Evolutionary conservation across 2,888 invertebrate species (phyloP).

Genomic region (Ditula angustiorana): DNA sequence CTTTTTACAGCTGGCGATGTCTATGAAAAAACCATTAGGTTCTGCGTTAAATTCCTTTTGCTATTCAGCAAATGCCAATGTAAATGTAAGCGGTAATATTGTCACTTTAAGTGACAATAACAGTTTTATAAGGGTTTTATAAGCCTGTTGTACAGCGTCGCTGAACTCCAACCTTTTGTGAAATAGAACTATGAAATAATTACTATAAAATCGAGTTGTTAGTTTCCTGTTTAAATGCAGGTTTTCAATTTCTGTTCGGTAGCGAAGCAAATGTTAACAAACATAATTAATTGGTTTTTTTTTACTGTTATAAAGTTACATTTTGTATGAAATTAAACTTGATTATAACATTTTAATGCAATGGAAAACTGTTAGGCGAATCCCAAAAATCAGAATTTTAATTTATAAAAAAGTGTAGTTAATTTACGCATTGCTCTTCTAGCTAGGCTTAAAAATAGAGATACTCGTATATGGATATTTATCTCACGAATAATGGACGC

Average conservation of each 20-base stretch:
- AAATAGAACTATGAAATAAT: slow-evolving; percentile 6
- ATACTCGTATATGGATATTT: too few relatives aligned
- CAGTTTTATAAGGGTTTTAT: slow-evolving; percentile 22
- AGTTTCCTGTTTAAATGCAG: background rate
- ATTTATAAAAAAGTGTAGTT: too few relatives aligned
- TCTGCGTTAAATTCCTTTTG: background rate
- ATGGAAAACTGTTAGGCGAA: too few relatives aligned
- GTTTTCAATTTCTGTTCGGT: background rate
- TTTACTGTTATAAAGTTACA: background rate
- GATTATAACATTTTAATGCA: too few relatives aligned
- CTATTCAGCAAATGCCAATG: slow-evolving; percentile 15
- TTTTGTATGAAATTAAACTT: too few relatives aligned
- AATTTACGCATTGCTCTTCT: too few relatives aligned
- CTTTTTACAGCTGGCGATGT: background rate
- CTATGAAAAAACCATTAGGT: slow-evolving; percentile 2
- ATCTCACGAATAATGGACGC: too few relatives aligned
- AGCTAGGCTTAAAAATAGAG: too few relatives aligned
- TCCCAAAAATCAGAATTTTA: too few relatives aligned
- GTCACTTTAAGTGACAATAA: slow-evolving; percentile 24
- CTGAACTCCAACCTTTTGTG: slow-evolving; percentile 20
- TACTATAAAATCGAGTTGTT: slow-evolving; percentile 7
- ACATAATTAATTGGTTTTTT: background rate
- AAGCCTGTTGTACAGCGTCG: background rate
- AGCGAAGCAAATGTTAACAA: background rate
- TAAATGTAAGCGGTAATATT: slow-evolving; percentile 13